Evolutionary conservation across 2,797 vertebrate species (phyloP), one percentile per base, ranked within the genome.

Genomic region (Fistularia tabacaria): DNA sequence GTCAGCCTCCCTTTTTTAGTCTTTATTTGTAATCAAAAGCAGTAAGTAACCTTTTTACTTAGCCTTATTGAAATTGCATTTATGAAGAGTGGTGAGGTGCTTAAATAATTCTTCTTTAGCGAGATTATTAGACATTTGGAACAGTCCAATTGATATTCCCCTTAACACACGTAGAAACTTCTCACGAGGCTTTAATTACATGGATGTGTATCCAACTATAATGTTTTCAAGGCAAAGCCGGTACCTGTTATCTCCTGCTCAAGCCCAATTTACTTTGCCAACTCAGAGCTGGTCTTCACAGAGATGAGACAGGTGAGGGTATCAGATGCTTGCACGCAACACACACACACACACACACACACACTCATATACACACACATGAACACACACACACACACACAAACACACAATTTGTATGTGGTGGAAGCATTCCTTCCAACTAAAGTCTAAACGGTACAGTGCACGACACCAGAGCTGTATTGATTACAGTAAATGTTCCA

Each of bases 181-280:
- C 25, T 25, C 2, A 25, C 25, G 5, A 25, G 25, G 25, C 25
- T 25, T 25, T 25, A 25, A 25, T 25, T 40, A 40, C 49, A 39
- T 38, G n/a, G 4, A 38, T n/a, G 51, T 44, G 15, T 54, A 25
- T 14, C 9, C 40, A 11, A 9, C 9, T 13, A 14, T 8, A 41
- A n/a, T 41, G 8, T 44, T 14, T 37, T 42, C 36, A 57, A 96
- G 94, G 92, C 90, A 56, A 87, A 80, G 46, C 89, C 91, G 65
- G 41, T 95, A 69, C 90, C 93, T 0, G 92, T 95, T 40, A 90
- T 95, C 81, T 88, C 86, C 43, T 94, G 90, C 57, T 90, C 90
- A 1, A 85, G 84, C 56, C 92, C 93, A 0, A 0, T 96, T 67
- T 94, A 92, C 76, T 96, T 94, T 56, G 92, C 93, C 70, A 96